These are phyloP conservation scores for Hirundo rustica DNA, from an alignment of 2,797 vertebrate genomes.

Conservation along the genomic window DNA sequence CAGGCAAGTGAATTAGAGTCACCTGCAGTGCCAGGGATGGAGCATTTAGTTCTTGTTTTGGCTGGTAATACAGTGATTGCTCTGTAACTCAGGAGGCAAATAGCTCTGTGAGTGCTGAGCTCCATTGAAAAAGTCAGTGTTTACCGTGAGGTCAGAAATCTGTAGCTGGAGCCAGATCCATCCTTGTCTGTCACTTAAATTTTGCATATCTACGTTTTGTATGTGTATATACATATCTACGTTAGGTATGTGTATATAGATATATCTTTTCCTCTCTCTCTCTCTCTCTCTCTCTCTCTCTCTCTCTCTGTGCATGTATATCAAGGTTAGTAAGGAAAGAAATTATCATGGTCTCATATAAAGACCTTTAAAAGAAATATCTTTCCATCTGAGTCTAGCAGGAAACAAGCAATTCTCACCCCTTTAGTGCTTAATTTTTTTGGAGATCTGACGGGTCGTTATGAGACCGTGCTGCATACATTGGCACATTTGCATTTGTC, in stretches of 20 bases:
- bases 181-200: background rate
- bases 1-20: background rate
- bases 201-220: accelerated
- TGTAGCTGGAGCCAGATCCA: background rate
- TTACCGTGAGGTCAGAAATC: background rate
- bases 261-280: background rate
- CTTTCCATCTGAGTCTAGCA: background rate
- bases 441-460: accelerated
- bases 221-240: too few relatives aligned
- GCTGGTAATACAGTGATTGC: background rate
- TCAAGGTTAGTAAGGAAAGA: background rate
- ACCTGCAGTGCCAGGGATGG: background rate
- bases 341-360: background rate
- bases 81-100: background rate
- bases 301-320: background rate
- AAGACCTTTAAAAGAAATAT: background rate
- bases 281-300: background rate
- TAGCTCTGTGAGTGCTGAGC: background rate
- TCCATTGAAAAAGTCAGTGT: background rate
- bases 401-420: background rate
- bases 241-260: too few relatives aligned
- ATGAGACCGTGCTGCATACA: background rate
- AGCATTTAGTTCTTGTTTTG: background rate
- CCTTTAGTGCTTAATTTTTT: background rate
- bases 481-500: accelerated